These are phyloP conservation scores for Tapirus indicus DNA, from an alignment of 2,797 vertebrate species.

Conservation along the genomic window DNA sequence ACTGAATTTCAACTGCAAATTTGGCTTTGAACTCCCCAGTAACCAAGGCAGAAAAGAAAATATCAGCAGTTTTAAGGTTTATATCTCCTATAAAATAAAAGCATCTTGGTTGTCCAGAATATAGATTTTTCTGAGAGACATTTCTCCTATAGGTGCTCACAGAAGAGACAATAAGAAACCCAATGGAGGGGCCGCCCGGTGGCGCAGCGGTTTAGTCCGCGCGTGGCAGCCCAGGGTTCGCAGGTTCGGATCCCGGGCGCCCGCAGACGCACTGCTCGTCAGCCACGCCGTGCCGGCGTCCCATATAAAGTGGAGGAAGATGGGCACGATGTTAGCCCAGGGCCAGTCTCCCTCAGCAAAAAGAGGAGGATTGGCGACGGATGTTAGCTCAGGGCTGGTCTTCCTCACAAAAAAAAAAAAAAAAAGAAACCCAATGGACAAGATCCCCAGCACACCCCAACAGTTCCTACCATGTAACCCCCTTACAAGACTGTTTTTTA, in stretches of 20 bases:
- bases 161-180: background rate
- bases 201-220: too few species aligned
- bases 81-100: slow-evolving; percentile 37
- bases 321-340: too few species aligned
- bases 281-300: too few species aligned
- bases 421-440: background rate
- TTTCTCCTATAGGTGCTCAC: background rate
- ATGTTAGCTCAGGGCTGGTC: too few species aligned
- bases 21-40: background rate
- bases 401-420: too few species aligned
- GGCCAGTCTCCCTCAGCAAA: too few species aligned
- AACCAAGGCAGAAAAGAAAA: background rate
- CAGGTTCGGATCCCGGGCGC: too few species aligned
- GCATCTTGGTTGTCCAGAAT: background rate
- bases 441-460: background rate
- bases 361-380: too few species aligned
- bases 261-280: too few species aligned
- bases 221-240: too few species aligned
- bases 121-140: background rate
- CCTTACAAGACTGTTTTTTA: background rate
- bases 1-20: background rate
- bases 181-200: too few species aligned
- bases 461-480: background rate
- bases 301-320: too few species aligned
- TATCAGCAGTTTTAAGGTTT: background rate